Evolutionary conservation across 2,797 vertebrate genomes (phyloP), one percentile per base, ranked within the genome.

Genomic region (Todus mexicanus): DNA sequence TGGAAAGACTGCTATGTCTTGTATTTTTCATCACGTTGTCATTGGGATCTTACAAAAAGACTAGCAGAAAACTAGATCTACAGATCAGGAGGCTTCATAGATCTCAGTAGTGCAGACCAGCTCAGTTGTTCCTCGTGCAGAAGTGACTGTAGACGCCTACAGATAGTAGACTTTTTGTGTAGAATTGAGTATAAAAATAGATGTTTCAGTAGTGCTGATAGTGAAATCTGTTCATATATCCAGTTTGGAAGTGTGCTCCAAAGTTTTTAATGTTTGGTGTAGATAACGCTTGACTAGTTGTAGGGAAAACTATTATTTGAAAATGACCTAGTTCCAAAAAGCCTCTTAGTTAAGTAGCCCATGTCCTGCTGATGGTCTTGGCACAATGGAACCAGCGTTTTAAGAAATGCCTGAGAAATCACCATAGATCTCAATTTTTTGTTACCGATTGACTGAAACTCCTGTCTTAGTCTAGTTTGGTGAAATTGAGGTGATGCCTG

Each of bases 311-410:
- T 63, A 3, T 91, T 92, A 79, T 77, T 69, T 93, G 94, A 53
- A 81, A 91, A 93, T 84, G 64, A 85, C 61, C 53, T 65, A 84
- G 85, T 94, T 96, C 92, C 95, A 94, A 87, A 94, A 94, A 91
- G 40, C 77, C 37, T 74, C 95, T 89, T 91, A 80, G 96, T 96
- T 97, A 95, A 95, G 96, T 96, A 96, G 95, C 87, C 90, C 3
- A 0, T 93, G 92, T 96, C 91, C 92, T 90, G 69, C 81, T 91
- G 94, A 71, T 95, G 93, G 96, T 91, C 92, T 95, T 96, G 89
- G 89, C 92, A 93, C 76, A 82, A 42, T 77, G 91, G 91, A 83
- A 89, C 76, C 91, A 0, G 5, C 60, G 56, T 95, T 77, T 89
- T 72, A 12, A 42, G 21, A 77, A 92, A 74, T 90, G 87, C 92